phyloP scores from a whole-genome alignment of 1,140 invertebrate genomes.

The Tetramorium simillimum region DNA sequence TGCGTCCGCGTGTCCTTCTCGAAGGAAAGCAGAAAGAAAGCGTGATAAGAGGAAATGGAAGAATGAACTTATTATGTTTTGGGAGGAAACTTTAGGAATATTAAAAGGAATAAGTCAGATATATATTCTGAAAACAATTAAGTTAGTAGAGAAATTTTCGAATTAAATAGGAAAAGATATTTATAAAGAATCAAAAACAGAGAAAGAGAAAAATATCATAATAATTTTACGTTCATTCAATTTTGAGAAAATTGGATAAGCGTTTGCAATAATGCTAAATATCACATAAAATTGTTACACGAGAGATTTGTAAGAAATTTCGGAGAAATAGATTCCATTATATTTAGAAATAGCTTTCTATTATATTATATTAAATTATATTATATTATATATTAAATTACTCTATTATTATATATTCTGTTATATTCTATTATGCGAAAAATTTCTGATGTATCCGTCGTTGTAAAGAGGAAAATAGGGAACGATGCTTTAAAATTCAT shows the following conservation, averaged over 20 bases:
- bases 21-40: background rate
- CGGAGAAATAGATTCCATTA: background rate
- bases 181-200: background rate
- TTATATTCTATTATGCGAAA: background rate
- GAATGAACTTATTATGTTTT: slow-evolving; percentile 23
- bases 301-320: background rate
- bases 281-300: background rate
- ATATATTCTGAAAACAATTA: background rate
- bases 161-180: background rate
- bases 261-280: background rate
- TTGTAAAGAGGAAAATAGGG: background rate
- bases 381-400: background rate
- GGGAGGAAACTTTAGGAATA: background rate
- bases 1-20: slow-evolving; percentile 62
- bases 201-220: background rate
- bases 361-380: background rate
- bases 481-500: slow-evolving; percentile 14
- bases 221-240: background rate
- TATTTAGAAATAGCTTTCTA: background rate
- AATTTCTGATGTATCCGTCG: background rate
- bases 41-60: background rate
- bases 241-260: background rate
- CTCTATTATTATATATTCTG: background rate
- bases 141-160: background rate
- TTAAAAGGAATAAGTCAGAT: slow-evolving; percentile 16